A percentile compares a stretch with the other conserved stretches of the same genome.
These are phyloP conservation scores for Tetragnatha montana DNA, from an alignment of 2,888 invertebrate genomes.

Conservation along the genomic window DNA sequence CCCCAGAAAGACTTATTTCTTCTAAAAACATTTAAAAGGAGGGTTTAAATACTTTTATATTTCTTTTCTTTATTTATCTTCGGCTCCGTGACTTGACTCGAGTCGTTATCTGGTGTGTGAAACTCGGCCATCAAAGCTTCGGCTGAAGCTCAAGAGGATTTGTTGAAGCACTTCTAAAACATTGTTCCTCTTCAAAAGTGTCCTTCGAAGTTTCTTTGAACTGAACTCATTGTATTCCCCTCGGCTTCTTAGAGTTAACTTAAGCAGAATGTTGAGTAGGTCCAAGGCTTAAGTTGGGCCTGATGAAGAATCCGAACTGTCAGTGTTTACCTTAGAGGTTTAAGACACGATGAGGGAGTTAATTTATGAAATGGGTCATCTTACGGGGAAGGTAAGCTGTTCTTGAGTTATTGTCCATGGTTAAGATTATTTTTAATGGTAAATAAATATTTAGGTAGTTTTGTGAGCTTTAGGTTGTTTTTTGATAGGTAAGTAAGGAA, in stretches of 20 bases:
- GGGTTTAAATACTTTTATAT: neutral
- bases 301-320: neutral
- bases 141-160: neutral
- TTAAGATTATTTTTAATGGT: neutral
- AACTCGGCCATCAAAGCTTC: neutral
- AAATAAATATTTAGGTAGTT: neutral
- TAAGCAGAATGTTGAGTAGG: neutral
- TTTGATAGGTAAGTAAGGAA: too few relatives aligned
- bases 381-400: neutral
- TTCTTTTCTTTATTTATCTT: neutral
- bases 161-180: constrained; percentile 10
- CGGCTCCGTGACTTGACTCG: neutral
- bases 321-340: neutral
- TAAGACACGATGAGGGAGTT: neutral
- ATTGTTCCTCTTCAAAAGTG: constrained; percentile 4
- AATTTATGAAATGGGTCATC: neutral
- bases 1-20: neutral
- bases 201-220: neutral
- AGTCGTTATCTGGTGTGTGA: neutral
- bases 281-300: neutral
- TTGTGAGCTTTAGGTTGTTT: neutral
- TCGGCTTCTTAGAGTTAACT: neutral
- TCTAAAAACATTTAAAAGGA: neutral
- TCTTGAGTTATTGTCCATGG: neutral
- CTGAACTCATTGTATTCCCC: neutral